Percentiles rank a stretch among this genome's conserved stretches.
Conservation (phyloP, 2,113 vertebrate species). For the Nesoenas mayeri region DNA sequence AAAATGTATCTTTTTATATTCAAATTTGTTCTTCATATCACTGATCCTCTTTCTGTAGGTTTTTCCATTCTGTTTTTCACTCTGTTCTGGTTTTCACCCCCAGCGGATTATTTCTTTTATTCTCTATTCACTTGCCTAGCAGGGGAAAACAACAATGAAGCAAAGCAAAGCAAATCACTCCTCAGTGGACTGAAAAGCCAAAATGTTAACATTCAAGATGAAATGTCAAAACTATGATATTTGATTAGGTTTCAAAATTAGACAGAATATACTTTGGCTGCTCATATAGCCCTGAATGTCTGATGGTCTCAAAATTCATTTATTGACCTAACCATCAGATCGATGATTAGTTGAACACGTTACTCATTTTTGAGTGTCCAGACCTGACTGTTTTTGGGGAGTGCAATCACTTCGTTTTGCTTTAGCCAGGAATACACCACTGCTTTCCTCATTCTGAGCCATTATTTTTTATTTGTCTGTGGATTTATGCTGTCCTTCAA, state of each 20-base stretch:
- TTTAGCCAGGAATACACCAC: not conserved
- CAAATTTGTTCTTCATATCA: not conserved
- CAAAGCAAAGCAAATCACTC: not conserved
- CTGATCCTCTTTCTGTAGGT: not conserved
- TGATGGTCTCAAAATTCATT: not conserved
- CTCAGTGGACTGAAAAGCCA: not conserved
- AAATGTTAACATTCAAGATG: not conserved
- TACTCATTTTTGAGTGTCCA: not conserved
- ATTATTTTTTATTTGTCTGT: not conserved
- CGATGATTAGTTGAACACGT: rapidly evolving
- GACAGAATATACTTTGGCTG: not conserved
- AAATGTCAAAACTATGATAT: not conserved
- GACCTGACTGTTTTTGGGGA: not conserved
- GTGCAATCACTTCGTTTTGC: not conserved
- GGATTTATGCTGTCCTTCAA: not conserved
- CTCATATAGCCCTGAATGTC: not conserved
- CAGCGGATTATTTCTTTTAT: not conserved
- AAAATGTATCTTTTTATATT: not conserved
- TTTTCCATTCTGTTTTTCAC: not conserved
- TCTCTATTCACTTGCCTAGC: not conserved
- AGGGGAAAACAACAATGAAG: not conserved
- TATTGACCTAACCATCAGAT: not conserved
- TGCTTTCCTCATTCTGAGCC: not conserved
- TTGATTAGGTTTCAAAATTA: not conserved
- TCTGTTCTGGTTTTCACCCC: not conserved